A percentile compares a stretch with the other conserved stretches of the same genome.
phyloP scores from a whole-genome alignment of 1,140 invertebrate genomes.

The Dreissena rostriformis region DNA sequence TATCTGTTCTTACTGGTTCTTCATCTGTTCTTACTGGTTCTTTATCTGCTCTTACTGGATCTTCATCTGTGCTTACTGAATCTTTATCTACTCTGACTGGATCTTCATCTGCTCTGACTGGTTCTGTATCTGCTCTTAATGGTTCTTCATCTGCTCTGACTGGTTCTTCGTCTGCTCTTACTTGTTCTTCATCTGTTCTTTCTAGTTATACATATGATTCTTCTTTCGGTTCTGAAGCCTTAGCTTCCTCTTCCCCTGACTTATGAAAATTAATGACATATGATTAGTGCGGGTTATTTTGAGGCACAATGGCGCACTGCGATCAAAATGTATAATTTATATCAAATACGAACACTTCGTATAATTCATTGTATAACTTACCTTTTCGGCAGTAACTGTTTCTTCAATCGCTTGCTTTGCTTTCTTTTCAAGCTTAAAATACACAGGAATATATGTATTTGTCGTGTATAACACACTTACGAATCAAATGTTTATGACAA shows the following conservation, averaged over 20 bases:
- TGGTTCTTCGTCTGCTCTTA: neutral
- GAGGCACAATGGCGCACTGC: too few relatives aligned
- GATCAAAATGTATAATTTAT: too few relatives aligned
- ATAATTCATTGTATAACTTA: too few relatives aligned
- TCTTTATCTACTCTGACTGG: neutral
- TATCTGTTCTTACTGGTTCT: neutral
- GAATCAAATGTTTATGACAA: too few relatives aligned
- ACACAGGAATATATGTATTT: too few relatives aligned
- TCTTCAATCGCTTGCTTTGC: too few relatives aligned
- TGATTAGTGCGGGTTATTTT: too few relatives aligned
- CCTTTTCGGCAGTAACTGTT: too few relatives aligned
- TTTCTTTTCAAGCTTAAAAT: too few relatives aligned
- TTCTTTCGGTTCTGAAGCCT: neutral
- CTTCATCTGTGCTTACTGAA: neutral
- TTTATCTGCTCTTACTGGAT: neutral
- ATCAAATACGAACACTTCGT: too few relatives aligned
- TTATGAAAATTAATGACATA: too few relatives aligned
- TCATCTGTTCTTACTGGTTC: neutral
- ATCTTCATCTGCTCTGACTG: slow-evolving; percentile 1
- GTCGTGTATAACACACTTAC: too few relatives aligned
- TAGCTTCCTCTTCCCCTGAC: neutral
- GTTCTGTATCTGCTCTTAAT: neutral
- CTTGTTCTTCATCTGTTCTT: neutral
- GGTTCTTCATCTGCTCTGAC: slow-evolving; percentile 1
- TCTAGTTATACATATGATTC: neutral